A percentile compares a stretch with the other conserved stretches of the same genome.
These are phyloP conservation scores for Rhinatrema bivittatum DNA, from an alignment of 2,797 vertebrate genomes.

Conservation along the genomic window DNA sequence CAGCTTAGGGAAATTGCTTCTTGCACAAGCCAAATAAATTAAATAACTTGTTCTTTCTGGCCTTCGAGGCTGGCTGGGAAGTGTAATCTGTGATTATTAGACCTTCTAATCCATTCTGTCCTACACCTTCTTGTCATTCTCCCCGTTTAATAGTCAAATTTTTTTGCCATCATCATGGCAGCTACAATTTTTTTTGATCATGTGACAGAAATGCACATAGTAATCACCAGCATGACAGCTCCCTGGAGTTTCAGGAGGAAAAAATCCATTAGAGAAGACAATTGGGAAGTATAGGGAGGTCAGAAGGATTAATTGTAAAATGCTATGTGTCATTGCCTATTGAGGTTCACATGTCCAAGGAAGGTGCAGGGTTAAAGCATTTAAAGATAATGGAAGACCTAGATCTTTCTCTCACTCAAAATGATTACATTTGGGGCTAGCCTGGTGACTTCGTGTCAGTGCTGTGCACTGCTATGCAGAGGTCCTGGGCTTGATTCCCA, in stretches of 20 bases:
- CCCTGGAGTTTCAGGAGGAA: slow-evolving; percentile 29
- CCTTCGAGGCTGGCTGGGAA: slow-evolving; percentile 61
- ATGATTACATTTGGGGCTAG: too few relatives aligned
- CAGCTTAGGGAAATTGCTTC: slow-evolving; percentile 80
- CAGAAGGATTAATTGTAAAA: slow-evolving; percentile 20
- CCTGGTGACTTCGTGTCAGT: too few relatives aligned
- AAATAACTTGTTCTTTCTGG: slow-evolving; percentile 58
- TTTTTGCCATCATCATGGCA: slow-evolving; percentile 50
- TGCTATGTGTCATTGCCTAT: slow-evolving; percentile 4
- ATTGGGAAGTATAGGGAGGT: slow-evolving; percentile 17
- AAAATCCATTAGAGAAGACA: slow-evolving; percentile 23
- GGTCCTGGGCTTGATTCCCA: too few relatives aligned
- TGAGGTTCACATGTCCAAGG: slow-evolving; percentile 16
- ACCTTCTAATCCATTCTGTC: slow-evolving; percentile 59
- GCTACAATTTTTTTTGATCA: slow-evolving; percentile 54
- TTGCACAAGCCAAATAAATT: slow-evolving; percentile 78
- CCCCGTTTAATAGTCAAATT: slow-evolving; percentile 51
- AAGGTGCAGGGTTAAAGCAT: slow-evolving; percentile 22
- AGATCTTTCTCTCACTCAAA: slow-evolving; percentile 11
- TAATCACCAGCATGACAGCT: slow-evolving; percentile 52
- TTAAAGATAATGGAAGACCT: slow-evolving; percentile 8
- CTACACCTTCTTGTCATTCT: slow-evolving; percentile 45
- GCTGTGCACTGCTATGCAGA: too few relatives aligned
- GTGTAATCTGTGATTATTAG: slow-evolving; percentile 76
- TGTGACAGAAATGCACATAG: slow-evolving; percentile 59